Conservation (phyloP, 2,888 invertebrate species). For the Megastigmus dorsalis region DNA sequence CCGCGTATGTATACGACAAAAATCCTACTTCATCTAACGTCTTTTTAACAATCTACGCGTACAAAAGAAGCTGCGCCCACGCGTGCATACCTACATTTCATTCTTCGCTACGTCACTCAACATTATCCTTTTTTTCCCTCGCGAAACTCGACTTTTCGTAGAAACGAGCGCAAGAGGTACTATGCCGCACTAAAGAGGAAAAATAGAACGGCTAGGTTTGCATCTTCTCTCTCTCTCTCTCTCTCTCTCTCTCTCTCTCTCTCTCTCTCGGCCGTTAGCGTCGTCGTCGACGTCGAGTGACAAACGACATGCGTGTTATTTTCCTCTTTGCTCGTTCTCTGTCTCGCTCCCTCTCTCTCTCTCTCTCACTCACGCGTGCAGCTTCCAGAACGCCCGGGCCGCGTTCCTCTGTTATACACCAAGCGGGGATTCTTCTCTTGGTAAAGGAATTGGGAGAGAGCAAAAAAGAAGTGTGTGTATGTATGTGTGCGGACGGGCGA, state of each 20-base stretch:
- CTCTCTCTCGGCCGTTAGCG: neutral
- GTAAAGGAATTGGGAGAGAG: neutral
- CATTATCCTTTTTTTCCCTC: neutral
- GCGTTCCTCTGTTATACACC: too few species aligned
- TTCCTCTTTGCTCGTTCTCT: constrained; percentile 40
- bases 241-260: neutral
- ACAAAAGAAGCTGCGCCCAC: neutral
- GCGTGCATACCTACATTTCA: too few species aligned
- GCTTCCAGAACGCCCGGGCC: constrained; percentile 1
- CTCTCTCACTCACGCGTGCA: too few species aligned
- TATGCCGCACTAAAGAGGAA: neutral
- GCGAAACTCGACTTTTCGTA: neutral
- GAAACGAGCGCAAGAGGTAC: neutral
- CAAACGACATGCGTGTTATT: constrained; percentile 62
- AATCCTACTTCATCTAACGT: too few species aligned
- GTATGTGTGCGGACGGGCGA: neutral
- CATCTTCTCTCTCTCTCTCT: neutral
- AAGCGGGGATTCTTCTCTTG: constrained; percentile 17
- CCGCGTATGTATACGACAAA: too few species aligned
- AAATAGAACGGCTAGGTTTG: constrained; percentile 1
- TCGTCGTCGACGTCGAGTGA: constrained; percentile 61
- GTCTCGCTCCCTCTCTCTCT: constrained; percentile 33
- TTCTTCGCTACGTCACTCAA: too few species aligned
- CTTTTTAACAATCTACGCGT: neutral
- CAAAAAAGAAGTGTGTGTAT: neutral